Evolutionary conservation across 2,797 vertebrate genomes (phyloP).

Genomic region (Saxicola maurus): DNA sequence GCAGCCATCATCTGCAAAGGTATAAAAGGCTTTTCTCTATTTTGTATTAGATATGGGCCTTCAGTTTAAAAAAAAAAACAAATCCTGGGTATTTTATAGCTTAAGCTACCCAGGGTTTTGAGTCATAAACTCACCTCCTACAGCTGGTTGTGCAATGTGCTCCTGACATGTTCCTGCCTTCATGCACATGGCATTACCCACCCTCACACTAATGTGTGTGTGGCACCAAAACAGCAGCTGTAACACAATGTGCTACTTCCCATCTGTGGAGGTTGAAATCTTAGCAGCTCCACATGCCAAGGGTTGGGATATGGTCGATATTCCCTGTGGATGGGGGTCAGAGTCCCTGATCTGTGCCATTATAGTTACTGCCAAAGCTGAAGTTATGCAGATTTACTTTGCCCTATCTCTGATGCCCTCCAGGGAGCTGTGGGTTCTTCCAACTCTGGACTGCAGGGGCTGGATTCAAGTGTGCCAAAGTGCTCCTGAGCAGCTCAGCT

Average conservation of each 20-base stretch:
- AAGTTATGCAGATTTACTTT: background rate
- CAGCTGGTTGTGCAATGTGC: background rate
- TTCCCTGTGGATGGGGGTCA: background rate
- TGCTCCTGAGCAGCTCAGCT: background rate
- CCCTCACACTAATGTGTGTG: fast-evolving
- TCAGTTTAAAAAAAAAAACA: background rate
- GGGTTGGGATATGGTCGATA: background rate
- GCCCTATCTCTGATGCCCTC: background rate
- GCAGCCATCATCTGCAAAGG: background rate
- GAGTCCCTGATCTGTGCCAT: background rate
- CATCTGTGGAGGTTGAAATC: background rate
- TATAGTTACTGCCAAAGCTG: background rate
- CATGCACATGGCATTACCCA: fast-evolving
- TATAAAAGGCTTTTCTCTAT: background rate
- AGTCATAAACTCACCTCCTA: background rate
- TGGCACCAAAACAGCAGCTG: background rate
- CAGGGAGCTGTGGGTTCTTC: background rate
- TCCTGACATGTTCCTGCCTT: background rate
- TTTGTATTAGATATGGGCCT: background rate
- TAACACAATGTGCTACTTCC: background rate
- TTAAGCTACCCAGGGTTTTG: background rate
- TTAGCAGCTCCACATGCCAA: background rate
- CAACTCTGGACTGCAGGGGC: fast-evolving
- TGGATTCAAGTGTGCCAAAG: fast-evolving
- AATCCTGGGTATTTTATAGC: background rate